These are phyloP conservation scores for Amia ocellicauda DNA, from an alignment of 2,113 vertebrate species.

Conservation along the genomic window DNA sequence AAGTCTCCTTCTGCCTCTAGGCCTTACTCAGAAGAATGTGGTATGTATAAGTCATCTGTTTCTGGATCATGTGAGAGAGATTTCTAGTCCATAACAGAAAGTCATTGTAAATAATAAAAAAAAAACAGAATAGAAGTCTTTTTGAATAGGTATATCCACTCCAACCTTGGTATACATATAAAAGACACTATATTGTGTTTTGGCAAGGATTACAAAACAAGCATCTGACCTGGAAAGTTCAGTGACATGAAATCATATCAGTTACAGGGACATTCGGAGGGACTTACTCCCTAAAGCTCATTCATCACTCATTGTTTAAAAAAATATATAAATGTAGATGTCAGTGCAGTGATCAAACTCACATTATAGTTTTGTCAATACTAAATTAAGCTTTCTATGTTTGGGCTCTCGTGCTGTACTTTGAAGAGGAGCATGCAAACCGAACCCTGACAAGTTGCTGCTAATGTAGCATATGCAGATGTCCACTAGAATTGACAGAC, in stretches of 20 bases:
- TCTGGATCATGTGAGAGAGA: conserved; percentile 79
- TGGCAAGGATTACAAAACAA: too few relatives aligned
- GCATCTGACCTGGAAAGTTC: too few relatives aligned
- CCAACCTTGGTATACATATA: not conserved
- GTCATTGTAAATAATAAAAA: conserved; percentile 14
- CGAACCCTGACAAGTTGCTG: too few relatives aligned
- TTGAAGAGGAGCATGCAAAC: too few relatives aligned
- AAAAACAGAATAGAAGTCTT: not conserved
- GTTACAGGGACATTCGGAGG: not conserved
- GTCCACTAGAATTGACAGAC: too few relatives aligned
- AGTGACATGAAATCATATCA: not conserved
- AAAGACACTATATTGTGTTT: too few relatives aligned
- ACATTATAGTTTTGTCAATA: too few relatives aligned
- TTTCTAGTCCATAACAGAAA: conserved; percentile 55
- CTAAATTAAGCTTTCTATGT: too few relatives aligned
- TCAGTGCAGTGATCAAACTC: too few relatives aligned
- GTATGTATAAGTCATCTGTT: conserved; percentile 73
- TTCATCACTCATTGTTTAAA: not conserved
- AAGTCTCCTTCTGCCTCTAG: conserved; percentile 33
- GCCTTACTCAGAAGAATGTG: conserved; percentile 40
- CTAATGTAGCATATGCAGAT: too few relatives aligned
- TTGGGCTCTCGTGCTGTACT: too few relatives aligned
- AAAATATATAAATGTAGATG: too few relatives aligned
- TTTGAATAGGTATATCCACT: not conserved
- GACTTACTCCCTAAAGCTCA: not conserved